Base-by-base conservation (phyloP, 2,888 invertebrate genomes). In the Pristionchus japonicus region DNA sequence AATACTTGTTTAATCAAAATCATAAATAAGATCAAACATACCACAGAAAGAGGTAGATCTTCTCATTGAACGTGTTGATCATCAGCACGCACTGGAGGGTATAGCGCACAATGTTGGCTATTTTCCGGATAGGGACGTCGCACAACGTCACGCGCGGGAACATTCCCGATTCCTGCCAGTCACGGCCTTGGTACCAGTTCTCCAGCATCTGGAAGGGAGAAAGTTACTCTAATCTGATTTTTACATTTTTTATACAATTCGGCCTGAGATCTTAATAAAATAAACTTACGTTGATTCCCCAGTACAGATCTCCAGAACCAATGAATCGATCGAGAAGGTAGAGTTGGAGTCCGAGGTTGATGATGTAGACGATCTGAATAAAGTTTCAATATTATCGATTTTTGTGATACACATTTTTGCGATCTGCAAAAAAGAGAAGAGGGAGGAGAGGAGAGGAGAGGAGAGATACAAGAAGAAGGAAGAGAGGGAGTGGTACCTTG, bases 11-110 rank as follows among this genome's bases (percentile, higher is more conserved):
- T 52, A 52, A 52, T 1, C 13, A 52, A 4, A 23, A 77, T 70
- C 23, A 43, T n/a, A 23, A 77, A 43, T 43, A 1, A 43, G 20
- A 13, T 11, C 4, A 67, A 34, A 61, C 90, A 88, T 15, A 93
- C 94, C 94, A 93, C 77, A 93, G 89, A 90, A 93, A 93, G 88
- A 93, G 90, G 89, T 93, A 93, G 90, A 94, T 93, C 89, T 94
- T 94, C 89, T 94, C 94, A 91, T 94, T 94, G 92, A 94, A 94
- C 94, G 94, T 93, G 91, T 94, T 94, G 90, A 94, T 93, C 93
- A 94, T 94, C 64, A 94, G 90, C 61, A 94, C 94, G 89, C 94
- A 94, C 89, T 94, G 94, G 13, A 93, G 92, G 3, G 94, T 94
- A 91, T 94, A 93, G 70, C 93, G 90, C 86, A 94, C 93, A 61